These are phyloP conservation scores for Auanema freiburgensis DNA, from an alignment of 2,888 invertebrate genomes.

Conservation along the genomic window DNA sequence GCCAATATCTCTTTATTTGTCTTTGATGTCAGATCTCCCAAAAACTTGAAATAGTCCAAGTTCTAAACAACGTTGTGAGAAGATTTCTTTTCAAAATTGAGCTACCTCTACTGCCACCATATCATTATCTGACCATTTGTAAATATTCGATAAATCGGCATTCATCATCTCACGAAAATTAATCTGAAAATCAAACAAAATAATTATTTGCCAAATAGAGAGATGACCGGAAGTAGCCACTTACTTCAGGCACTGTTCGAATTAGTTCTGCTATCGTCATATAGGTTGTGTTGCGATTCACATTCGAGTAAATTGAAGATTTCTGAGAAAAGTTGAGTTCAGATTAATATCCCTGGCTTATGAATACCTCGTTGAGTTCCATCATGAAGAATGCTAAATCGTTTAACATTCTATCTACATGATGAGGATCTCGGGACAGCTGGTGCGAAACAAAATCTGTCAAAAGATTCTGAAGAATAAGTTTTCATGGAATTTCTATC, in stretches of 20 bases:
- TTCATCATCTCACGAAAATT: conserved; percentile 35
- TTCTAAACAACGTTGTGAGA: conserved; percentile 18
- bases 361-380: conserved; percentile 25
- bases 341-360: background rate
- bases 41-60: conserved; percentile 34
- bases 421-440: conserved; percentile 34
- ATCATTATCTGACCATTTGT: conserved; percentile 38
- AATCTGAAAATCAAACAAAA: conserved; percentile 21
- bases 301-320: background rate
- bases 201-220: conserved; percentile 1
- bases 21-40: conserved; percentile 19
- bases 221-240: background rate
- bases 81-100: background rate
- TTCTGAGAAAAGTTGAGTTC: background rate
- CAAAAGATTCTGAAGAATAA: conserved; percentile 28
- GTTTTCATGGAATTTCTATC: too few species aligned
- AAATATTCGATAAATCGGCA: conserved; percentile 30
- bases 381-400: conserved; percentile 38
- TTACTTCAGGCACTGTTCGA: background rate
- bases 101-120: conserved; percentile 26
- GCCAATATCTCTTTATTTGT: conserved; percentile 30
- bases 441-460: conserved; percentile 26
- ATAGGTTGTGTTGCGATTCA: background rate
- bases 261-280: background rate
- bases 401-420: conserved; percentile 33